Conservation (phyloP, 1,140 invertebrate species). For the Stegodyphus dumicola region DNA sequence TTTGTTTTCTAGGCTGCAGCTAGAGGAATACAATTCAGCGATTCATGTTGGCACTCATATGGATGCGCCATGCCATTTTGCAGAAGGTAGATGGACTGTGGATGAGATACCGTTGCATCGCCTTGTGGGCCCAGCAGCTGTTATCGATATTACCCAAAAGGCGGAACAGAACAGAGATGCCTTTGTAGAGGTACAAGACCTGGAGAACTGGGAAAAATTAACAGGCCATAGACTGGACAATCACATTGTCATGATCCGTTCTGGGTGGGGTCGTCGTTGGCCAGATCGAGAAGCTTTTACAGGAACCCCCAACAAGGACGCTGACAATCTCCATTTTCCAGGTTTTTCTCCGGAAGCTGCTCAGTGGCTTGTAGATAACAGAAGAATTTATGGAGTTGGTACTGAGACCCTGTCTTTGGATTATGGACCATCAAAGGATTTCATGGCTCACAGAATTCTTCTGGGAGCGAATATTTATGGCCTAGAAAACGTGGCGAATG, state of each 20-base stretch:
- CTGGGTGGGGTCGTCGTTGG: conserved; percentile 68
- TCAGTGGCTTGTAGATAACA: conserved; percentile 72
- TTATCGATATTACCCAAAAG: conserved; percentile 72
- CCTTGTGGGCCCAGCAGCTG: conserved; percentile 72
- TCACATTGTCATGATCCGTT: conserved; percentile 71
- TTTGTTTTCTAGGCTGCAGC: conserved; percentile 69
- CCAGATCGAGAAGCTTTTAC: conserved; percentile 63
- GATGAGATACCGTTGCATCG: conserved; percentile 74
- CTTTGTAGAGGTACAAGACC: conserved; percentile 64
- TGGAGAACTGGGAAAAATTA: conserved; percentile 68
- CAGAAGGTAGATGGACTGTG: conserved; percentile 70
- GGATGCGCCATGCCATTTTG: conserved; percentile 77
- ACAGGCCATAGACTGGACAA: conserved; percentile 69
- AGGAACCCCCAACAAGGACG: conserved; percentile 54
- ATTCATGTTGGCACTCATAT: conserved; percentile 78
- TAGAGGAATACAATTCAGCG: conserved; percentile 72
- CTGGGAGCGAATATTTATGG: conserved; percentile 63
- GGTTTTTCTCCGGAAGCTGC: conserved; percentile 74
- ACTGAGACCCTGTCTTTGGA: conserved; percentile 76
- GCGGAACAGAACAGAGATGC: not conserved
- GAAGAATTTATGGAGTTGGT: conserved; percentile 74
- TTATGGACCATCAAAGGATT: conserved; percentile 65
- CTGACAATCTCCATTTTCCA: conserved; percentile 64
- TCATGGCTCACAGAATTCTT: conserved; percentile 70
- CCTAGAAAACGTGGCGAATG: conserved; percentile 63